Base-by-base conservation (phyloP, 2,113 vertebrate species). In the Ginglymostoma cirratum region DNA sequence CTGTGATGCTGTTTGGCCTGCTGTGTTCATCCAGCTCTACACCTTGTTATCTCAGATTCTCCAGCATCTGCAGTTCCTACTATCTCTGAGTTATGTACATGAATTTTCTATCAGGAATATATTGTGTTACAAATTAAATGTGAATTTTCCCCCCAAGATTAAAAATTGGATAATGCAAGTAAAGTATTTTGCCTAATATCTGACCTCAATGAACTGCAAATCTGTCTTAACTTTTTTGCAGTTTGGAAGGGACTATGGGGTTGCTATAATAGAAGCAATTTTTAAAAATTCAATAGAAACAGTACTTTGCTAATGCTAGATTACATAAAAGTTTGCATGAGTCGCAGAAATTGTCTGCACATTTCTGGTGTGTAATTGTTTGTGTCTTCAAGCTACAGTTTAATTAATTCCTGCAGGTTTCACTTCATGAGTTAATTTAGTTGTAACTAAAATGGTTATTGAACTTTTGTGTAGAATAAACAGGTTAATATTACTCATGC, bases 391-490 rank as follows among this genome's bases (percentile, higher is more conserved):
- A n/a, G 55, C 34, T 92, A 38, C 55, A 92, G 55, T 92, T 92
- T 92, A 38, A 23, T 38, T n/a, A 65, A 66, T n/a, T 92, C 17
- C 61, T 21, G 89, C 17, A 92, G 87, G n/a, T 92, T 92, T 92
- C n/a, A 92, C 61, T 92, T 92, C 61, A 83, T 15, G 87, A 90
- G 30, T 90, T 55, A 92, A n/a, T 92, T 92, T 34, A 66, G 55
- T 66, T 92, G 38, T n/a, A 92, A 66, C 55, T 34, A 66, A 38
- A 92, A 66, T 92, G 65, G 4, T 92, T 66, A 92, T 38, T 66
- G 55, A 55, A 38, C 55, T 66, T 34, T 92, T 65, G 80, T 45
- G 38, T 66, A 92, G 89, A 66, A 66, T 66, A 92, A 92, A 21
- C 80, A 83, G 38, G 7, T 83, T 19, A n/a, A n/a, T 92, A 23